These are phyloP conservation scores for Xiphorhynchus erythropygius DNA, from an alignment of 2,797 vertebrate species.

Conservation along the genomic window DNA sequence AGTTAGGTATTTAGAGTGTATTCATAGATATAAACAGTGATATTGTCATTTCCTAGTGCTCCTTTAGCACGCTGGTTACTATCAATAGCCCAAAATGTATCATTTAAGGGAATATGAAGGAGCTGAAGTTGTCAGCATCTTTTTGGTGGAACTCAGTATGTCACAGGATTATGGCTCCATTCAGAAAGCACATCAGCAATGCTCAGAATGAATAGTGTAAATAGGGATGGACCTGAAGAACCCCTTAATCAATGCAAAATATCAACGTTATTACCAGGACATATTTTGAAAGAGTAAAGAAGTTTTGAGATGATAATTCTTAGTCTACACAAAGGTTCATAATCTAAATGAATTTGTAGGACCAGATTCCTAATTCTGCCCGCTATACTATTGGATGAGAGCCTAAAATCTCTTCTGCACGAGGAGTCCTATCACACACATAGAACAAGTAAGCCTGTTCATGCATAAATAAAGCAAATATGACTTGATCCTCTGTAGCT, in stretches of 20 bases:
- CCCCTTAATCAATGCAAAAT: not conserved
- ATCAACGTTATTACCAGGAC: not conserved
- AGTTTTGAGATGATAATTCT: not conserved
- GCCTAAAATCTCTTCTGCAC: not conserved
- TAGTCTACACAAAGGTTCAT: not conserved
- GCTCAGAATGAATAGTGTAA: not conserved
- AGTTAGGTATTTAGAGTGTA: not conserved
- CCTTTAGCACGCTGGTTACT: not conserved
- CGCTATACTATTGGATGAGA: not conserved
- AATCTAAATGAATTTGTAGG: not conserved
- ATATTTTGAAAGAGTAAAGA: not conserved
- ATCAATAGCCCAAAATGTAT: not conserved
- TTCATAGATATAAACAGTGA: not conserved
- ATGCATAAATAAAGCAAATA: conserved; percentile 25
- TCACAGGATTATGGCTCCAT: not conserved
- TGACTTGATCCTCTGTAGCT: conserved; percentile 13
- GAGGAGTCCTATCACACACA: not conserved
- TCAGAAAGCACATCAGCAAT: not conserved
- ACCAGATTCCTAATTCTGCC: not conserved
- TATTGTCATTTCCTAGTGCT: not conserved
- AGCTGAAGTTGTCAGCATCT: not conserved
- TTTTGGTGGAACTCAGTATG: not conserved
- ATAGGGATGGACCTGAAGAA: not conserved
- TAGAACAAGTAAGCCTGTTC: not conserved
- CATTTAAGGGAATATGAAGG: not conserved